Conservation (phyloP, 2,888 invertebrate genomes). For the Drepana falcataria region DNA sequence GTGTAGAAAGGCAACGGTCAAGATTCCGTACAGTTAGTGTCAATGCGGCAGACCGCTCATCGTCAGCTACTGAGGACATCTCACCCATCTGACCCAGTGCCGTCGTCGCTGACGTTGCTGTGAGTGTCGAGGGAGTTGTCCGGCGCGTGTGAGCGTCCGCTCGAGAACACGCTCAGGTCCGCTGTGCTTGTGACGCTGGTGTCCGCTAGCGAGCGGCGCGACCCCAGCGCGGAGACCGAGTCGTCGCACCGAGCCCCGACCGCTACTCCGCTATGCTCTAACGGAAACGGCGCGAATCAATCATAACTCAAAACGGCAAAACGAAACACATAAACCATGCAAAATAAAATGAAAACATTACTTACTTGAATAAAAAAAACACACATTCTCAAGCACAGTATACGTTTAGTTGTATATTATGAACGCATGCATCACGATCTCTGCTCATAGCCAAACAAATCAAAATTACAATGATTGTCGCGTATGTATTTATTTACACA, state of each 20-base stretch:
- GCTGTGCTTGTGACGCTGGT: conserved; percentile 91
- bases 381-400: conserved; percentile 42
- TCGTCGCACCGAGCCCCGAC: conserved; percentile 75
- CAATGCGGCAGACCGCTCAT: conserved; percentile 16
- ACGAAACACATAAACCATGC: conserved; percentile 14
- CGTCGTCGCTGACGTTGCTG: conserved; percentile 86
- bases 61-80: conserved; percentile 54
- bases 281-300: conserved; percentile 1
- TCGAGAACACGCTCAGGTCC: conserved; percentile 88
- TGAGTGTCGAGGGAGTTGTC: conserved; percentile 88
- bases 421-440: conserved; percentile 54
- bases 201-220: conserved; percentile 88
- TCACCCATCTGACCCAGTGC: conserved; percentile 83
- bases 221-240: conserved; percentile 84
- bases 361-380: conserved; percentile 13
- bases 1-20: too few species aligned
- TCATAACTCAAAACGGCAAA: not conserved
- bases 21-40: not conserved
- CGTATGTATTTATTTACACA: conserved; percentile 31
- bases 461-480: conserved; percentile 33
- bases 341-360: conserved; percentile 7
- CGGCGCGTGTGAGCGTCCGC: conserved; percentile 84
- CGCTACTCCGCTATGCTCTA: conserved; percentile 66
- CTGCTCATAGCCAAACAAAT: conserved; percentile 52
- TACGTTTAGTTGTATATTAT: conserved; percentile 23